phyloP scores from a whole-genome alignment of 2,797 vertebrate species.

The Orientallactaga sibirica region DNA sequence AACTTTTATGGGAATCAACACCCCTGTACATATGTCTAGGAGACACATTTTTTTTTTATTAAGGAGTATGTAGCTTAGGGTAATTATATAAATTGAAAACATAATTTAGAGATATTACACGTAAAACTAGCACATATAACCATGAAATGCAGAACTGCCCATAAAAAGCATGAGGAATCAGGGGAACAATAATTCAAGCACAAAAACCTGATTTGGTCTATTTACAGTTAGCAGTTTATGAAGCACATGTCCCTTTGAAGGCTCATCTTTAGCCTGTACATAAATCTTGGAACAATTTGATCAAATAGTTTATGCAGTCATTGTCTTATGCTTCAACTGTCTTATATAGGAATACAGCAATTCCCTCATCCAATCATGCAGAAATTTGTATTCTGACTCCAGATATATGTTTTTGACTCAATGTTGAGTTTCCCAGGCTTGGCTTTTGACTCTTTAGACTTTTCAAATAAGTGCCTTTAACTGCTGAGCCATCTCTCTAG shows the following conservation, averaged over 20 bases:
- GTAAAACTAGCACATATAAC: slow-evolving; percentile 17
- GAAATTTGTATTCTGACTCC: background rate
- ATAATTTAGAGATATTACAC: background rate
- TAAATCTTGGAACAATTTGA: background rate
- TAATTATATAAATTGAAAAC: slow-evolving; percentile 34
- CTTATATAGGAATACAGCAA: background rate
- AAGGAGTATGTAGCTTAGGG: background rate
- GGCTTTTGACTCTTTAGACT: background rate
- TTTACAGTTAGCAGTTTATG: background rate
- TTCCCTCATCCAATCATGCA: background rate
- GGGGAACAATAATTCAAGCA: background rate
- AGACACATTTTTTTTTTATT: background rate
- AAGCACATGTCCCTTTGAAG: background rate
- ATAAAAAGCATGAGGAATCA: background rate
- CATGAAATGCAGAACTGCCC: background rate
- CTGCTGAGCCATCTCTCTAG: no score
- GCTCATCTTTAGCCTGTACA: background rate
- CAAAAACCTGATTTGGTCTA: background rate
- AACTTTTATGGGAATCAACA: background rate
- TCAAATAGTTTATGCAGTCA: background rate
- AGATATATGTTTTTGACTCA: background rate
- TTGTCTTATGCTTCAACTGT: background rate
- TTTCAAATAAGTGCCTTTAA: background rate
- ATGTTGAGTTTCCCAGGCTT: background rate
- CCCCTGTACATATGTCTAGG: background rate